Percentiles rank a stretch among this genome's conserved stretches.
phyloP scores from a whole-genome alignment of 2,888 invertebrate species.

The Hypomecis atomaria region DNA sequence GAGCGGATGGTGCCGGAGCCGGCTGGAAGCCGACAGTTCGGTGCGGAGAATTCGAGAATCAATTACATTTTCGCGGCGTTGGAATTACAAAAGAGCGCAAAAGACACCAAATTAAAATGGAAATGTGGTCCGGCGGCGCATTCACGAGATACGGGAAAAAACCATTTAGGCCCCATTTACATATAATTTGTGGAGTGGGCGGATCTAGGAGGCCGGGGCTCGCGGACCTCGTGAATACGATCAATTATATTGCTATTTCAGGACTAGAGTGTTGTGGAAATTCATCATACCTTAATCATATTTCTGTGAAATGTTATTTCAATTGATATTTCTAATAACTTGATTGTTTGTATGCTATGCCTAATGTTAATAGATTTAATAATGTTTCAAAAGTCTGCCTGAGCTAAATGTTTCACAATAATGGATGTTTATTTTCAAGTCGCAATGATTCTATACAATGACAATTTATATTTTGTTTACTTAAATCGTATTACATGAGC shows the following conservation, averaged over 20 bases:
- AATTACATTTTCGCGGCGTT: slow-evolving; percentile 33
- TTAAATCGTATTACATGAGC: too few relatives aligned
- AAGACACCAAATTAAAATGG: slow-evolving; percentile 58
- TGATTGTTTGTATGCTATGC: too few relatives aligned
- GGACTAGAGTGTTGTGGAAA: background rate
- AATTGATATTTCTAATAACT: too few relatives aligned
- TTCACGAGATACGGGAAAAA: slow-evolving; percentile 49
- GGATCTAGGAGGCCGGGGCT: slow-evolving; percentile 7
- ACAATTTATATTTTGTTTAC: too few relatives aligned
- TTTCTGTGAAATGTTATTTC: too few relatives aligned
- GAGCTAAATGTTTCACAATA: too few relatives aligned
- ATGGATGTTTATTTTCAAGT: too few relatives aligned
- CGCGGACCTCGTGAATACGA: background rate
- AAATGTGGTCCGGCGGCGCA: slow-evolving; percentile 52
- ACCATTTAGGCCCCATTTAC: slow-evolving; percentile 55
- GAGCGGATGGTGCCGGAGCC: background rate
- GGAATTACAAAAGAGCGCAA: slow-evolving; percentile 45
- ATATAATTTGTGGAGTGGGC: slow-evolving; percentile 47
- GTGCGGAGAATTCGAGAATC: background rate
- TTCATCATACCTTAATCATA: too few relatives aligned
- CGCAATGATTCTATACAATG: too few relatives aligned
- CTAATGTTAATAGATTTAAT: too few relatives aligned
- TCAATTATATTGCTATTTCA: background rate
- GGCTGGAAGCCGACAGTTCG: background rate
- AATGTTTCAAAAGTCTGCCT: too few relatives aligned